phyloP scores from a whole-genome alignment of 1,140 invertebrate species.

The Dreissena rostriformis region DNA sequence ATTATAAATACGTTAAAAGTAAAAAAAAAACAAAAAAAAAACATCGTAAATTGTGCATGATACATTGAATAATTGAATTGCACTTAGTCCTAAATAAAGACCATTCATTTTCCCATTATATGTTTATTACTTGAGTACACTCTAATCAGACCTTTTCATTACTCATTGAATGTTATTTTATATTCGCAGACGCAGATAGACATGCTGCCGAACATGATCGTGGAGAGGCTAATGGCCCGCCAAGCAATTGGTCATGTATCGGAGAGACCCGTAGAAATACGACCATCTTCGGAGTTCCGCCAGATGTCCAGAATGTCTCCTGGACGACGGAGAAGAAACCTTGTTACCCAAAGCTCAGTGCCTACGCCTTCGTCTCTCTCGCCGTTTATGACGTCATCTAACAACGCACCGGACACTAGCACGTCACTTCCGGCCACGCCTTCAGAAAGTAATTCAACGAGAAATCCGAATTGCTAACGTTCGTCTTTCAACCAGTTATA shows the following conservation, averaged over 20 bases:
- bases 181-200: slow-evolving; percentile 48
- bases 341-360: slow-evolving; percentile 31
- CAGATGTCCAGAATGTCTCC: slow-evolving; percentile 23
- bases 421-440: slow-evolving; percentile 37
- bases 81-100: too few species aligned
- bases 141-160: too few species aligned
- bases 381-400: slow-evolving; percentile 3
- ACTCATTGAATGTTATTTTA: too few species aligned
- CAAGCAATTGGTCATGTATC: background rate
- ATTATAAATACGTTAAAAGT: too few species aligned
- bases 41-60: too few species aligned
- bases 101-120: too few species aligned
- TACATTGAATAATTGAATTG: too few species aligned
- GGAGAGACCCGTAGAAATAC: slow-evolving; percentile 17
- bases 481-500: too few species aligned
- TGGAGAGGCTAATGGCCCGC: slow-evolving; percentile 32
- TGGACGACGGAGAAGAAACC: slow-evolving; percentile 16
- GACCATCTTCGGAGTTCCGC: slow-evolving; percentile 38
- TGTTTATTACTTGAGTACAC: too few species aligned
- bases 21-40: too few species aligned
- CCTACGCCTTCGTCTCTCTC: slow-evolving; percentile 37
- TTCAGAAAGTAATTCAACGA: background rate
- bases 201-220: slow-evolving; percentile 51
- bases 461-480: too few species aligned
- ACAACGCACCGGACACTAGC: slow-evolving; percentile 27